Percentiles rank a stretch among this genome's conserved stretches.
Conservation (phyloP, 2,888 invertebrate species). For the Ornithoptera priamus region DNA sequence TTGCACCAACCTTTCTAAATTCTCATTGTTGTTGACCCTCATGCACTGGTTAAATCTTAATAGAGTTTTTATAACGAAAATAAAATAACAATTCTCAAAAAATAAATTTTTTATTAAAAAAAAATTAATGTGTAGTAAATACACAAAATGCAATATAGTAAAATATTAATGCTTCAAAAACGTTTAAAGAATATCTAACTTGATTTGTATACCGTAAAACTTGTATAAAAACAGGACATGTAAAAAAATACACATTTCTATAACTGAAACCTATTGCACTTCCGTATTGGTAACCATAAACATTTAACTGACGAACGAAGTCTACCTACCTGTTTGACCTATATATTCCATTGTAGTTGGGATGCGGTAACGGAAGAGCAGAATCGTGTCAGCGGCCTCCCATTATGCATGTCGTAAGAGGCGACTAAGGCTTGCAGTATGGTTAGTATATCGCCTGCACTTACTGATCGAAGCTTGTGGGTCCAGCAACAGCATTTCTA, state of each 20-base stretch:
- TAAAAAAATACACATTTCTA: background rate
- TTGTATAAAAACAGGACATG: background rate
- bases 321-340: background rate
- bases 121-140: background rate
- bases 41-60: no score
- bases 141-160: background rate
- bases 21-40: no score
- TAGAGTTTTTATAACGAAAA: background rate
- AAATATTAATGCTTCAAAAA: background rate
- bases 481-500: no score
- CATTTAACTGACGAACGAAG: background rate
- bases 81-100: background rate
- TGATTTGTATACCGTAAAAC: background rate
- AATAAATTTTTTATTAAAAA: background rate
- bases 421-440: no score
- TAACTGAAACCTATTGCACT: constrained; percentile 18
- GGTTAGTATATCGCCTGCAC: no score
- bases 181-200: constrained; percentile 1
- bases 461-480: no score
- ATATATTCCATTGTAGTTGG: no score
- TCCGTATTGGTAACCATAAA: constrained; percentile 17
- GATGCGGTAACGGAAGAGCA: no score
- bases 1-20: no score
- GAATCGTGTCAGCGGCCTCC: no score
- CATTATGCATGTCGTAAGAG: no score